Conservation (phyloP, 1,140 invertebrate genomes). For the Catajapyx aquilonaris region DNA sequence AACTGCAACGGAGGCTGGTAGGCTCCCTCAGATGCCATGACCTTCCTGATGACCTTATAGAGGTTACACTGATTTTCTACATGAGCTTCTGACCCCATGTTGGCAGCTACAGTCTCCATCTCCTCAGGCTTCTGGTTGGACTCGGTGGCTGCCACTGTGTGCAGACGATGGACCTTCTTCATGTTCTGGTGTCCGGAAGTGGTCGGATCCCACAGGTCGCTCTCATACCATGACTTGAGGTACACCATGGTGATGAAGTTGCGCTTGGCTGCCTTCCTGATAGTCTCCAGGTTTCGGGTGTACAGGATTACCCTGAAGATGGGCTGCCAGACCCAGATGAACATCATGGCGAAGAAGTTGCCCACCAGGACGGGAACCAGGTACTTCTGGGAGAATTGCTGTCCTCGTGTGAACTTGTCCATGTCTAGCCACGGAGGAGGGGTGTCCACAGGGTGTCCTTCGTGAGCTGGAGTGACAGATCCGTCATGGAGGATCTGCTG, state of each 20-base stretch:
- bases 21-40: neutral
- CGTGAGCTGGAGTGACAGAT: neutral
- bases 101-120: neutral
- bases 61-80: neutral
- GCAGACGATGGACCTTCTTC: constrained; percentile 17
- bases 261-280: constrained; percentile 15
- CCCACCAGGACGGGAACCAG: no score
- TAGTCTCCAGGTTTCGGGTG: no score
- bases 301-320: no score
- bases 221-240: constrained; percentile 20
- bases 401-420: constrained; percentile 8
- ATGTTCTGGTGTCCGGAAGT: constrained; percentile 15
- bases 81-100: neutral
- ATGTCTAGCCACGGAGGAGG: constrained; percentile 11
- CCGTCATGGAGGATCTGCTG: neutral
- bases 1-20: neutral
- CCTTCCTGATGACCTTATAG: neutral
- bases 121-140: neutral
- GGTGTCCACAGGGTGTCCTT: neutral
- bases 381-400: constrained; percentile 8
- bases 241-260: constrained; percentile 20
- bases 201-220: constrained; percentile 15
- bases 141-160: constrained; percentile 13
- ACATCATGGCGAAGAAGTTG: constrained; percentile 9
- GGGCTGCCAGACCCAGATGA: constrained; percentile 11